Evolutionary conservation across 2,888 invertebrate species (phyloP).

Genomic region (Eupithecia abbreviata): DNA sequence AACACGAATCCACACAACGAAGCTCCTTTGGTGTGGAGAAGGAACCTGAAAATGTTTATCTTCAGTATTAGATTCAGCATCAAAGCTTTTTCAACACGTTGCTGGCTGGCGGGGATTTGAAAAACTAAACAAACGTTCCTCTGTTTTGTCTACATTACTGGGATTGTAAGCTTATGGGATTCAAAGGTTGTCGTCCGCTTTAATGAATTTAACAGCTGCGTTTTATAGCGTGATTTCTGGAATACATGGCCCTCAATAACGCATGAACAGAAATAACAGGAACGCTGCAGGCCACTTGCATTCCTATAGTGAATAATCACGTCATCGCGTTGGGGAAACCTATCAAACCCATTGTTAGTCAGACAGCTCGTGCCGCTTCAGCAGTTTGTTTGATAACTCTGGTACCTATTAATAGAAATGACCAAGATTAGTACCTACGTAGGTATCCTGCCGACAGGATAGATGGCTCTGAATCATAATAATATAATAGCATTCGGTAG

Average conservation of each 20-base stretch:
- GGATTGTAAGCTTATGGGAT: background rate
- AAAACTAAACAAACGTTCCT: background rate
- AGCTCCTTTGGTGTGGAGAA: conserved; percentile 66
- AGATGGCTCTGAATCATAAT: background rate
- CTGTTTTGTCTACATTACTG: background rate
- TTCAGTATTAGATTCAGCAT: background rate
- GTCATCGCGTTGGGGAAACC: conserved; percentile 18
- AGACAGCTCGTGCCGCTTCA: background rate
- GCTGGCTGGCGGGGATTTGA: background rate
- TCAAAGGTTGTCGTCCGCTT: conserved; percentile 30
- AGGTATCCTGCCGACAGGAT: background rate
- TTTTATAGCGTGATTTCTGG: conserved; percentile 38
- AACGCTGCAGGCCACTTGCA: conserved; percentile 30
- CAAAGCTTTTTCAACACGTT: background rate
- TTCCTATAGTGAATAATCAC: conserved; percentile 26
- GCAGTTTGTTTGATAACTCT: background rate
- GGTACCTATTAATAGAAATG: background rate
- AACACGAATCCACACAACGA: conserved; percentile 78
- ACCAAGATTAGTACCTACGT: background rate
- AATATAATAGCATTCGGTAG: background rate
- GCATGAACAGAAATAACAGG: conserved; percentile 26
- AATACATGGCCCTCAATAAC: conserved; percentile 34
- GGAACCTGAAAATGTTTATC: conserved; percentile 66
- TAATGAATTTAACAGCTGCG: conserved; percentile 40
- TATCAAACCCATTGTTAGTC: background rate